Percentiles rank a stretch among this genome's conserved stretches.
These are phyloP conservation scores for Cepaea nemoralis DNA, from an alignment of 1,140 invertebrate genomes.

Conservation along the genomic window DNA sequence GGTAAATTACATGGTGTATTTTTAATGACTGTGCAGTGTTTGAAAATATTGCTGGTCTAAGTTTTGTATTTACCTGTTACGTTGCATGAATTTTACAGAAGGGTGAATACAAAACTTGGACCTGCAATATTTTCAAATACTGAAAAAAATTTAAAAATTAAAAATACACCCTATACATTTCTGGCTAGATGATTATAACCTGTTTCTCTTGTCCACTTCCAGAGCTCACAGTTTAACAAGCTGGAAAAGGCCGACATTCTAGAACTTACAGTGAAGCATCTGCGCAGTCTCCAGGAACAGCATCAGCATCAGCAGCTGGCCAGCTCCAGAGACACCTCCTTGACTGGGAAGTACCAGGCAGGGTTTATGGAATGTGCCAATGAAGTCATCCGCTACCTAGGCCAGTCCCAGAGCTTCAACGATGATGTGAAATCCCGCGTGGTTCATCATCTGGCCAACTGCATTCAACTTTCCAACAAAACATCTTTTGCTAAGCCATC, in stretches of 20 bases:
- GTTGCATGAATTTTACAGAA: too few relatives aligned
- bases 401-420: conserved; percentile 87
- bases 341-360: conserved; percentile 77
- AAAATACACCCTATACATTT: too few relatives aligned
- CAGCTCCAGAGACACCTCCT: background rate
- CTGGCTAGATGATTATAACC: too few relatives aligned
- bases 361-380: conserved; percentile 90
- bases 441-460: conserved; percentile 49
- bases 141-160: too few relatives aligned
- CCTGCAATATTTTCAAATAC: too few relatives aligned
- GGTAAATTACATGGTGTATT: too few relatives aligned
- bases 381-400: conserved; percentile 87
- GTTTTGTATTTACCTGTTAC: too few relatives aligned
- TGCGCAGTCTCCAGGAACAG: conserved; percentile 70
- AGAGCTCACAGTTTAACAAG: conserved; percentile 90
- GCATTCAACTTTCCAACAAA: conserved; percentile 24
- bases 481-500: background rate
- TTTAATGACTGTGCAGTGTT: too few relatives aligned
- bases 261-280: conserved; percentile 95
- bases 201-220: conserved; percentile 40
- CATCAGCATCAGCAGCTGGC: conserved; percentile 14
- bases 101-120: too few relatives aligned
- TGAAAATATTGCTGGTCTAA: too few relatives aligned
- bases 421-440: conserved; percentile 74
- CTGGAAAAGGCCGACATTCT: conserved; percentile 96